Conservation (phyloP, 2,113 vertebrate species). For the Lathamus discolor region DNA sequence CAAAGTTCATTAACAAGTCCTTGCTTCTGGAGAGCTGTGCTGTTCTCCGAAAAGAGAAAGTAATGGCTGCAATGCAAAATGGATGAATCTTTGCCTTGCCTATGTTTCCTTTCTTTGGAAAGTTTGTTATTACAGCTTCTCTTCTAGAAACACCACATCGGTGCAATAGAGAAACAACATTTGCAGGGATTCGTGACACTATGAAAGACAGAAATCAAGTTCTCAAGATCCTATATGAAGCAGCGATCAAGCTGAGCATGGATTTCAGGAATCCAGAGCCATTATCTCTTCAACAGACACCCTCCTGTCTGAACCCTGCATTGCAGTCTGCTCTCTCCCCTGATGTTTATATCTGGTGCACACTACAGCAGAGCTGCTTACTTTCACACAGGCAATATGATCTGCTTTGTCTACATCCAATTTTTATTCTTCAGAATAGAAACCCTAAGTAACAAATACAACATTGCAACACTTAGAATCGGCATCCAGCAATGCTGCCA, state of each 20-base stretch:
- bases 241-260: not conserved
- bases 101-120: not conserved
- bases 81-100: not conserved
- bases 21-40: not conserved
- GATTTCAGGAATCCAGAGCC: not conserved
- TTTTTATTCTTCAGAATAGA: not conserved
- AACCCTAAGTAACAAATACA: not conserved
- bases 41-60: not conserved
- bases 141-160: not conserved
- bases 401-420: not conserved
- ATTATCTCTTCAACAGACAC: not conserved
- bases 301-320: not conserved
- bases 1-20: not conserved
- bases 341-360: not conserved
- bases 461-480: not conserved
- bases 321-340: not conserved
- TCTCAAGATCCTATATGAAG: not conserved
- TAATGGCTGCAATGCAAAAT: not conserved
- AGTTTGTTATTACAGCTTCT: not conserved
- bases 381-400: not conserved
- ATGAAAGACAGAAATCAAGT: not conserved
- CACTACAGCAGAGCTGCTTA: not conserved
- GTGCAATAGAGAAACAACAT: not conserved
- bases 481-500: not conserved
- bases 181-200: not conserved